A percentile compares a stretch with the other conserved stretches of the same genome.
Evolutionary conservation across 2,888 invertebrate species (phyloP).

Genomic region (Andrena marginata): DNA sequence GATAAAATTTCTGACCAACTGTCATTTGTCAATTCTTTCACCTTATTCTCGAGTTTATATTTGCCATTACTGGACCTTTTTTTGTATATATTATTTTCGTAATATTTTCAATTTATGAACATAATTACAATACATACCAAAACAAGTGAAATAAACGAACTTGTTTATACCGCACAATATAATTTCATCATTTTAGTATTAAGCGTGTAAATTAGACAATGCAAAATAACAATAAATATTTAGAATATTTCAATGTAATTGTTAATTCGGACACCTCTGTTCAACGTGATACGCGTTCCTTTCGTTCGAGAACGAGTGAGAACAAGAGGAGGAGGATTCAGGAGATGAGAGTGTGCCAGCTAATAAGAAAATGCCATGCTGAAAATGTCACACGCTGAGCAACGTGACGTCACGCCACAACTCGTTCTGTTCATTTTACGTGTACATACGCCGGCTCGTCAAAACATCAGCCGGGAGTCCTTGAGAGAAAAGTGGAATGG

Average conservation of each 20-base stretch:
- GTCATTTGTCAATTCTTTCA: no score
- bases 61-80: background rate
- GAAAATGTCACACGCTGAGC: constrained; percentile 77
- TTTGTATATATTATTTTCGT: background rate
- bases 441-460: constrained; percentile 25
- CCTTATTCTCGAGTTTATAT: no score
- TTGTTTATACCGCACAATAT: background rate
- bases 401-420: constrained; percentile 71
- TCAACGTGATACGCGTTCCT: background rate
- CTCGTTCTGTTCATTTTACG: constrained; percentile 47
- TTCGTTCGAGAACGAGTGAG: constrained; percentile 13
- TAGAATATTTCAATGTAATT: background rate
- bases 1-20: no score
- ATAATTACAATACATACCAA: no score
- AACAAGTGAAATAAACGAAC: background rate
- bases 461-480: constrained; percentile 31
- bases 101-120: no score
- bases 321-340: constrained; percentile 20
- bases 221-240: background rate
- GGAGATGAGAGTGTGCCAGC: constrained; percentile 44
- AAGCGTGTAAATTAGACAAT: background rate
- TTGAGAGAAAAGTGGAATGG: background rate
- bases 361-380: constrained; percentile 72
- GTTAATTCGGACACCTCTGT: constrained; percentile 15
- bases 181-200: background rate